Evolutionary conservation across 2,888 invertebrate genomes (phyloP), one percentile per base, ranked within the genome.

Genomic region (Macaria liturata): DNA sequence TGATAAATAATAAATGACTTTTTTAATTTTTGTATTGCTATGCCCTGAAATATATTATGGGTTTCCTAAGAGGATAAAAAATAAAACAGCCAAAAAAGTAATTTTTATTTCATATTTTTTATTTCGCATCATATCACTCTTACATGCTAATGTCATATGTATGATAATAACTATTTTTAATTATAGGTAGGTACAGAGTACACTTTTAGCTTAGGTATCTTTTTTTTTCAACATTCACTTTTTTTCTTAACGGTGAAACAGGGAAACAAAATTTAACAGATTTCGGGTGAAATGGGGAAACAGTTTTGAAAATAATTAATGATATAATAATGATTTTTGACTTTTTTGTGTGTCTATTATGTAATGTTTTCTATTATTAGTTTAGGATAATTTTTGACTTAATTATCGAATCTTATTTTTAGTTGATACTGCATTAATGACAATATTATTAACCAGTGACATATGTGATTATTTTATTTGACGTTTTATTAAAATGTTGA

Each of bases 151-250:
- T 57, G 62, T 69, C 70, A 70, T 70, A 70, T 69, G 70, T 70
- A 64, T 67, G 59, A 57, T 67, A 67, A 62, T 63, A 62, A 63
- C 63, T 64, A 67, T 65, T 64, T 61, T 65, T 63, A 64, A 59
- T 64, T 66, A 70, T 69, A 65, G 62, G 65, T 68, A 67, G 66
- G 69, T 68, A 68, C 66, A 69, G 60, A 64, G 65, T 70, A 66
- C 65, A 64, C 63, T 9, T 62, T 65, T 61, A 67, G 61, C 65
- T 68, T 57, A 59, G 57, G 55, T 60, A 60, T 43, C 46, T 62
- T 57, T 39, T 56, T 60, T 45, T 32, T 20, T 20, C 20, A 20
- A 49, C 42, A 49, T 49, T 49, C 42, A 42, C 31, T 49, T 49
- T 43, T 34, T 61, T 63, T 57, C 47, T n/a, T 53, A 62, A 62